phyloP scores from a whole-genome alignment of 2,797 vertebrate species.

The Varecia variegata region DNA sequence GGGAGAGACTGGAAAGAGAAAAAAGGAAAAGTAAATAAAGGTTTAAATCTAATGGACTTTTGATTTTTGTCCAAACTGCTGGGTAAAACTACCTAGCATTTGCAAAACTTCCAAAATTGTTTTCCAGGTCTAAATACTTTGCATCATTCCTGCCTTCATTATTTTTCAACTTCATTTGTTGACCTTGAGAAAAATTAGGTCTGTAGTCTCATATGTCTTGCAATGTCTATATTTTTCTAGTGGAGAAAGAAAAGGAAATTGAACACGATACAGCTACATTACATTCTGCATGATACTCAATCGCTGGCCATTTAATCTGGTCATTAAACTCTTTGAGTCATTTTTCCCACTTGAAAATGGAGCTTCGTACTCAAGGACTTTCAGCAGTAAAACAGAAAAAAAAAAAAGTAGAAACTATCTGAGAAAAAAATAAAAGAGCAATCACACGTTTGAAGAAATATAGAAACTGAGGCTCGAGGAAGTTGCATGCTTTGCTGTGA shows the following conservation, averaged over 20 bases:
- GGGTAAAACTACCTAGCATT: neutral
- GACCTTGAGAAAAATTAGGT: conserved; percentile 31
- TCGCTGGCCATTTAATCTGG: neutral
- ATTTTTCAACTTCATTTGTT: conserved; percentile 1
- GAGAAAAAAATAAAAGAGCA: neutral
- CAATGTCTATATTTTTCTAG: neutral
- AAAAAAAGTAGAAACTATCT: neutral
- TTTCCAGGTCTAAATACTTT: neutral
- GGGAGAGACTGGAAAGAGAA: neutral
- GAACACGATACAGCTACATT: neutral
- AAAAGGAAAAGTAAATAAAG: neutral
- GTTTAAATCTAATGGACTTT: neutral
- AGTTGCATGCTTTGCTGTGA: neutral
- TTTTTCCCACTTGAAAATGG: neutral
- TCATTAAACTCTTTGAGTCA: neutral
- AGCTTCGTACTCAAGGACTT: neutral
- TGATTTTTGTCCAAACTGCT: neutral
- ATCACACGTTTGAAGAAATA: neutral
- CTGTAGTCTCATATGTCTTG: neutral
- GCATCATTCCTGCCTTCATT: neutral
- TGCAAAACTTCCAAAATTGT: neutral
- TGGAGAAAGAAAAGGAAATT: neutral
- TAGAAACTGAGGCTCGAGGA: neutral
- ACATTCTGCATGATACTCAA: neutral
- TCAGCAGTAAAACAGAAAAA: neutral